These are phyloP conservation scores for Platynereis dumerilii DNA, from an alignment of 2,888 invertebrate genomes.

Conservation along the genomic window DNA sequence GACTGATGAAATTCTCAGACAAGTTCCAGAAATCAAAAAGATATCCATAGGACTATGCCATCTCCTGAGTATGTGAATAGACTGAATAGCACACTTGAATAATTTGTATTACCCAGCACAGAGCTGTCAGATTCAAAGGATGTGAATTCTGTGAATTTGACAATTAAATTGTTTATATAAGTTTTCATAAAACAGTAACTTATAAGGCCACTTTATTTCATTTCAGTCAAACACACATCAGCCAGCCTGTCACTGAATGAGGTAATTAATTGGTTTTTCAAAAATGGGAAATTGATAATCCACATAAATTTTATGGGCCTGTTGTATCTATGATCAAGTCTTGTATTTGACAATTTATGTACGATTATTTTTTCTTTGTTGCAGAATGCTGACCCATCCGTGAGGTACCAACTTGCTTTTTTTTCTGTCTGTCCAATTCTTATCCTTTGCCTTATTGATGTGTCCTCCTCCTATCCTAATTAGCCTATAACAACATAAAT, in stretches of 20 bases:
- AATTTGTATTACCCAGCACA: too few relatives aligned
- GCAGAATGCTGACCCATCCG: conserved; percentile 94
- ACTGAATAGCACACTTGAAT: conserved; percentile 8
- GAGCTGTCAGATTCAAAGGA: too few relatives aligned
- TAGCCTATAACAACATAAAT: too few relatives aligned
- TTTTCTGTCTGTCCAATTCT: too few relatives aligned
- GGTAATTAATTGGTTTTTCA: too few relatives aligned
- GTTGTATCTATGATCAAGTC: conserved; percentile 44
- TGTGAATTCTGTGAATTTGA: not conserved
- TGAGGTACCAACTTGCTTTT: conserved; percentile 69
- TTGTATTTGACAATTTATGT: conserved; percentile 11
- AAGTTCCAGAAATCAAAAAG: conserved; percentile 89
- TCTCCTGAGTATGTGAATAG: conserved; percentile 86
- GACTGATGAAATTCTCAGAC: conserved; percentile 93
- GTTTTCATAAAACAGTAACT: not conserved
- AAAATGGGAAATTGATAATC: too few relatives aligned
- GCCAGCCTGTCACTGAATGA: conserved; percentile 95
- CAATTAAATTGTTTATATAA: too few relatives aligned
- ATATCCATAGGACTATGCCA: conserved; percentile 95
- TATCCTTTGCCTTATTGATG: too few relatives aligned
- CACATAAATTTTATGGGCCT: too few relatives aligned
- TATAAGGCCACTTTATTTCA: conserved; percentile 60
- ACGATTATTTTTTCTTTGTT: conserved; percentile 24
- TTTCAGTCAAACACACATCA: conserved; percentile 93
- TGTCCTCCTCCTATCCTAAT: too few relatives aligned